A percentile compares a stretch with the other conserved stretches of the same genome.
phyloP scores from a whole-genome alignment of 64 coral and sea anemone genomes.

The Porites lutea region DNA sequence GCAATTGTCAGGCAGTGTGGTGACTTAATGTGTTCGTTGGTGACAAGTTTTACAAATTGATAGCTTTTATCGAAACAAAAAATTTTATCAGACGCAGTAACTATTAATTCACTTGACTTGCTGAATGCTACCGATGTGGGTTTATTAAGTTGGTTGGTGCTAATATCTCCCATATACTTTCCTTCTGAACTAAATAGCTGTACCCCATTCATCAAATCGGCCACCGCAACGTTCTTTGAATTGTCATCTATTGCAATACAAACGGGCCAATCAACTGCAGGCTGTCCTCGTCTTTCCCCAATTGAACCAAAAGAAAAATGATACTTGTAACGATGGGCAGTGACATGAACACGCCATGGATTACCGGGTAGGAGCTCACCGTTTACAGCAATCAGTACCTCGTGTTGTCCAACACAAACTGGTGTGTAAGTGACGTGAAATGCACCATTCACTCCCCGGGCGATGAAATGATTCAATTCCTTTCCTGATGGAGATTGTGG shows the following conservation, averaged over 20 bases:
- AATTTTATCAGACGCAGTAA: neutral
- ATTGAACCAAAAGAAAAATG: neutral
- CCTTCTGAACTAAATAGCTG: neutral
- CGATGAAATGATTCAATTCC: neutral
- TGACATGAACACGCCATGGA: neutral
- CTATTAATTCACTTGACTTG: neutral
- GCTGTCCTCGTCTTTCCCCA: neutral
- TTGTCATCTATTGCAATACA: constrained; percentile 16
- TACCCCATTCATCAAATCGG: no score
- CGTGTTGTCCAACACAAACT: neutral
- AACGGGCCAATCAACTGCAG: neutral
- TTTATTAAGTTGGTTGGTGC: neutral
- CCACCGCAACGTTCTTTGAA: neutral
- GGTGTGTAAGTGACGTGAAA: neutral
- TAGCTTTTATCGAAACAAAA: neutral
- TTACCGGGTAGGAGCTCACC: neutral
- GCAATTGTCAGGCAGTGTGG: neutral
- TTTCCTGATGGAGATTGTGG: neutral
- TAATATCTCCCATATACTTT: neutral
- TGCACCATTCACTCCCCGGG: neutral
- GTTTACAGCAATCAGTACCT: constrained; percentile 7
- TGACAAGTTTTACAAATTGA: constrained; percentile 3
- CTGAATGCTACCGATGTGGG: constrained; percentile 11
- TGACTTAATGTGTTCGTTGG: neutral
- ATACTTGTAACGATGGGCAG: neutral